phyloP scores from a whole-genome alignment of 2,113 vertebrate genomes.

The Delphinus delphis region DNA sequence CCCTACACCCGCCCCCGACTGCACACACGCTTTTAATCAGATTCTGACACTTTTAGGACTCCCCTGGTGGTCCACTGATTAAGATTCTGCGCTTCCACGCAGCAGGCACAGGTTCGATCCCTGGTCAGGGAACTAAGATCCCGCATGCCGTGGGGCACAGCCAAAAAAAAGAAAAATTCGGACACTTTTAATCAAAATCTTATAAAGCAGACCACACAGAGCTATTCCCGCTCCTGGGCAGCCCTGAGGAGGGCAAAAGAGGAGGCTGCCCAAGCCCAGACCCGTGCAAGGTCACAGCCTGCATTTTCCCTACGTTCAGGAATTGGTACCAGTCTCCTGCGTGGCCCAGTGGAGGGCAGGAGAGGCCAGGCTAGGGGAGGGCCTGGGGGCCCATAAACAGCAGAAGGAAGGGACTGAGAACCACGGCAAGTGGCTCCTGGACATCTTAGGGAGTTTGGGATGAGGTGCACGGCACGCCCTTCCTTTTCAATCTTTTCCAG shows the following conservation, averaged over 20 bases:
- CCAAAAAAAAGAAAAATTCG: too few relatives aligned
- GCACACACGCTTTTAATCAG: background rate
- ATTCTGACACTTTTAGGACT: background rate
- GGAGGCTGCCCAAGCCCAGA: background rate
- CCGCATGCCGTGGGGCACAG: accelerated
- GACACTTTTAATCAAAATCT: background rate
- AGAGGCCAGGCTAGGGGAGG: background rate
- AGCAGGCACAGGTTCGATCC: too few relatives aligned
- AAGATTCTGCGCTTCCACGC: too few relatives aligned
- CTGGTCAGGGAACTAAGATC: too few relatives aligned
- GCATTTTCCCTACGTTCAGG: background rate
- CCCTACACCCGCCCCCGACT: background rate
- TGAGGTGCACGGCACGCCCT: background rate
- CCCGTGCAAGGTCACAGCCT: background rate
- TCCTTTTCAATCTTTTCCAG: background rate
- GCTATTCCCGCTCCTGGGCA: background rate
- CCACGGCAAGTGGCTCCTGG: background rate
- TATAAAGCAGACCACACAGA: background rate
- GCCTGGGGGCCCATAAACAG: background rate
- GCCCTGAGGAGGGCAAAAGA: background rate
- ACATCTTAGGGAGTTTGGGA: background rate
- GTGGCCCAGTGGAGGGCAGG: background rate
- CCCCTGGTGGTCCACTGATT: too few relatives aligned
- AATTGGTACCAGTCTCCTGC: background rate
- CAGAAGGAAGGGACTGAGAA: background rate